A percentile compares a stretch with the other conserved stretches of the same genome.
Conservation (phyloP, 2,797 vertebrate species). For the Gobio occitaniae region DNA sequence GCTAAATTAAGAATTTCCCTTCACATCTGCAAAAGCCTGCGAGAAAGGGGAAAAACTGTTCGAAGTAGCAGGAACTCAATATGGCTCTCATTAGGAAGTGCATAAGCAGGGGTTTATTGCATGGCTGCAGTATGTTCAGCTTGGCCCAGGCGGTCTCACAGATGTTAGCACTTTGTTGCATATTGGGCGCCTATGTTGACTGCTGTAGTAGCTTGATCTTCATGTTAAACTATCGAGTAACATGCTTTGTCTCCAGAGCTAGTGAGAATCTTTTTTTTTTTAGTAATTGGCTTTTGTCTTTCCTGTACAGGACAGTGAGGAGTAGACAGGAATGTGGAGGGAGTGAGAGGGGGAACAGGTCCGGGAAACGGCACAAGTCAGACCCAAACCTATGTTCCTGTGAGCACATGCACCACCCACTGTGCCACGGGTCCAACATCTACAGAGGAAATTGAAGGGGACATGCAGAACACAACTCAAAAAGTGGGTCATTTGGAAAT, state of each 20-base stretch:
- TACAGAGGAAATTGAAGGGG: conserved; percentile 36
- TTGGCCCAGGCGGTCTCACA: conserved; percentile 59
- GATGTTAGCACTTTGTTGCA: conserved; percentile 67
- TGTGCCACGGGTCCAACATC: conserved; percentile 1
- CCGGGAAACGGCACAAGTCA: not conserved
- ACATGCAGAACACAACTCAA: conserved; percentile 58
- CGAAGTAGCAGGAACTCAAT: conserved; percentile 45
- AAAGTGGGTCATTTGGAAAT: conserved; percentile 59
- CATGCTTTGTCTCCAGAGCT: conserved; percentile 40
- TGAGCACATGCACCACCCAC: conserved; percentile 22
- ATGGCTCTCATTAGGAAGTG: conserved; percentile 72
- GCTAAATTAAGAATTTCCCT: conserved; percentile 56
- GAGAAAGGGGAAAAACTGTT: conserved; percentile 41
- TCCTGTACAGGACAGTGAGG: not conserved
- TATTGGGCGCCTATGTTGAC: conserved; percentile 56
- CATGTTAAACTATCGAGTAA: conserved; percentile 58
- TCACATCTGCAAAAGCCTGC: conserved; percentile 47
- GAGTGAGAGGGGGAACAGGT: not conserved
- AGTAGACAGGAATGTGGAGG: not conserved
- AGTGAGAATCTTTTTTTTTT: not conserved
- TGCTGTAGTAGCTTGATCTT: conserved; percentile 62
- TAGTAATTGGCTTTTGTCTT: not conserved
- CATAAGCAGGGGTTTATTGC: conserved; percentile 67
- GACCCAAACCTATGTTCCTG: not conserved
- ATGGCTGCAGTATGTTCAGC: conserved; percentile 33